phyloP scores from a whole-genome alignment of 2,888 invertebrate species.

The Clepsis dumicolana region DNA sequence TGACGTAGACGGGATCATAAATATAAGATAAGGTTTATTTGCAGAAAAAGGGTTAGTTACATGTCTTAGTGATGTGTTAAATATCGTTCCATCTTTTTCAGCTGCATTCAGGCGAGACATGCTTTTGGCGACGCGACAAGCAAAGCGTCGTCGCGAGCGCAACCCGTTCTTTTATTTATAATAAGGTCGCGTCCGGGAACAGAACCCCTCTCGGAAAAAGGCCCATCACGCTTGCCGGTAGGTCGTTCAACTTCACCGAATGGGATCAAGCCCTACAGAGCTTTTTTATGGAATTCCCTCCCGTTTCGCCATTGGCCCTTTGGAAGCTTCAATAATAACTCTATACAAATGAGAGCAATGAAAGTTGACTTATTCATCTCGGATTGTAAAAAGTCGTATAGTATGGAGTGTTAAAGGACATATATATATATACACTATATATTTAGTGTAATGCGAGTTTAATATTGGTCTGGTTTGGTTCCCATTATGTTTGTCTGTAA shows the following conservation, averaged over 20 bases:
- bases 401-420: neutral
- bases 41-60: too few relatives aligned
- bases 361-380: neutral
- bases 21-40: too few relatives aligned
- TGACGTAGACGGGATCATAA: too few relatives aligned
- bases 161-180: too few relatives aligned
- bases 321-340: constrained; percentile 1
- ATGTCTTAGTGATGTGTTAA: too few relatives aligned
- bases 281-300: constrained; percentile 29
- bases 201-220: constrained; percentile 34
- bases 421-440: too few relatives aligned
- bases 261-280: constrained; percentile 37
- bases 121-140: too few relatives aligned
- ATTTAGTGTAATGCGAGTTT: constrained; percentile 2
- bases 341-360: constrained; percentile 1
- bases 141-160: too few relatives aligned
- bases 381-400: neutral
- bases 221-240: constrained; percentile 1
- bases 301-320: constrained; percentile 27
- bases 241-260: constrained; percentile 48
- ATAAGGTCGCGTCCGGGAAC: neutral
- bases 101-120: too few relatives aligned
- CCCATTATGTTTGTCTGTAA: neutral
- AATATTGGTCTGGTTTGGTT: constrained; percentile 11
- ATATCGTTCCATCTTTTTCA: too few relatives aligned